Evolutionary conservation across 2,113 vertebrate species (phyloP), one percentile per base, ranked within the genome.

Genomic region (Turdus rufiventris): DNA sequence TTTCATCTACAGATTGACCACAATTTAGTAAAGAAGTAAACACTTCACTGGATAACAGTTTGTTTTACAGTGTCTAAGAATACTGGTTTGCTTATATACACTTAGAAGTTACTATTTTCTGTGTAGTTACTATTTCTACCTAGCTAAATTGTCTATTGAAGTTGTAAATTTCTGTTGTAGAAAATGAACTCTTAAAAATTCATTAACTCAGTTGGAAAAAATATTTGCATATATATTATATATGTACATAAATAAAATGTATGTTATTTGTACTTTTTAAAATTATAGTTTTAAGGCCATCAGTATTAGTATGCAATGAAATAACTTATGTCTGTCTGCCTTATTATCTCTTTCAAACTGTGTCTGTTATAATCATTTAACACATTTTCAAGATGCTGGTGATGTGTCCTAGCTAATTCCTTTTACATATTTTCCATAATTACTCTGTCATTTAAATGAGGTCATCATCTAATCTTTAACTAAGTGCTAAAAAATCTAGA

Each of bases 371-470:
- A 79, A 60, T 85, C 6, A 83, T 96, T 90, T 87, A 50, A 47
- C 85, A 43, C 87, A 88, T 72, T 95, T 91, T 94, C 75, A 75
- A 58, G 54, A 48, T 90, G 63, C 51, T 70, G n/a, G 43, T 95
- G 62, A 31, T 93, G 34, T 31, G 45, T 88, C 57, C 74, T 60
- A 63, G 28, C 63, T 91, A 56, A 79, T 93, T 58, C 33, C 85
- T 81, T 60, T 95, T 76, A 31, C 47, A 34, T 72, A 36, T 42
- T 86, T 87, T 65, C 40, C 67, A 63, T 95, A 40, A 65, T 93
- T 93, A 61, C 51, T 73, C 65, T 86, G 56, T 83, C 36, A 57
- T n/a, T 70, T 79, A 45, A 85, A 63, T 51, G 31, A 78, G 80
- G 26, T 79, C n/a, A 87, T 33, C 24, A 48, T 91, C 91, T 60